Percentiles rank a stretch among this genome's conserved stretches.
Evolutionary conservation across 2,888 invertebrate species (phyloP).

Genomic region (Rhorus exstirpatorius): DNA sequence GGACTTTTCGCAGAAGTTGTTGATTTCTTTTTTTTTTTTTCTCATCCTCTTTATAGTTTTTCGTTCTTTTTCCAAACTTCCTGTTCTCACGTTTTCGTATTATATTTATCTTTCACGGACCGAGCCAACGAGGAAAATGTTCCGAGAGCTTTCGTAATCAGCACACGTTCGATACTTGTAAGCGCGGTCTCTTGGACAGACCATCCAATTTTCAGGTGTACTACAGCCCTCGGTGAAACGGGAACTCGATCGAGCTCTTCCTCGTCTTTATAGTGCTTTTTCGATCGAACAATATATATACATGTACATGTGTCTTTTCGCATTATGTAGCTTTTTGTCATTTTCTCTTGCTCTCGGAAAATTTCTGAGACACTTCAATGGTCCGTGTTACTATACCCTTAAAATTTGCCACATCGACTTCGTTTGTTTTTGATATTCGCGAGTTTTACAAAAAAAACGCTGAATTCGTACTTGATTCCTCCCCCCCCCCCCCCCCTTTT

Average conservation of each 20-base stretch:
- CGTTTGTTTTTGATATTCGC: slow-evolving; percentile 23
- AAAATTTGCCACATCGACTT: background rate
- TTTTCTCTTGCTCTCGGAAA: background rate
- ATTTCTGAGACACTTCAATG: background rate
- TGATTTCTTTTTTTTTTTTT: background rate
- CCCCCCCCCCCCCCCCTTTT: too few relatives aligned
- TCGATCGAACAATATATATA: slow-evolving; percentile 16
- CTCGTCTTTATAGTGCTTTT: slow-evolving; percentile 15
- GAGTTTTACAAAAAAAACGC: slow-evolving; percentile 9
- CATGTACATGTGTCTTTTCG: background rate
- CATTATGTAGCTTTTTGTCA: background rate
- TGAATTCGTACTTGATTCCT: slow-evolving; percentile 6
- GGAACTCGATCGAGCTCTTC: slow-evolving; percentile 37
- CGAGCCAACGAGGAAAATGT: slow-evolving; percentile 35
- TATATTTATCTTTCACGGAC: slow-evolving; percentile 47
- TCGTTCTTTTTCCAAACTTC: slow-evolving; percentile 37
- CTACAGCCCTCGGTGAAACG: slow-evolving; percentile 22
- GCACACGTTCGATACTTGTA: slow-evolving; percentile 80
- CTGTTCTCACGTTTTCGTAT: slow-evolving; percentile 34
- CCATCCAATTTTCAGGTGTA: slow-evolving; percentile 81
- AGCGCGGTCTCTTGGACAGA: slow-evolving; percentile 79
- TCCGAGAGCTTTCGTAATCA: slow-evolving; percentile 76
- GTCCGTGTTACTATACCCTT: background rate
- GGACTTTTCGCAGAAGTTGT: background rate
- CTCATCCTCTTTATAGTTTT: slow-evolving; percentile 14